A percentile compares a stretch with the other conserved stretches of the same genome.
Conservation (phyloP, 2,888 invertebrate species). For the Plebejus melissa region DNA sequence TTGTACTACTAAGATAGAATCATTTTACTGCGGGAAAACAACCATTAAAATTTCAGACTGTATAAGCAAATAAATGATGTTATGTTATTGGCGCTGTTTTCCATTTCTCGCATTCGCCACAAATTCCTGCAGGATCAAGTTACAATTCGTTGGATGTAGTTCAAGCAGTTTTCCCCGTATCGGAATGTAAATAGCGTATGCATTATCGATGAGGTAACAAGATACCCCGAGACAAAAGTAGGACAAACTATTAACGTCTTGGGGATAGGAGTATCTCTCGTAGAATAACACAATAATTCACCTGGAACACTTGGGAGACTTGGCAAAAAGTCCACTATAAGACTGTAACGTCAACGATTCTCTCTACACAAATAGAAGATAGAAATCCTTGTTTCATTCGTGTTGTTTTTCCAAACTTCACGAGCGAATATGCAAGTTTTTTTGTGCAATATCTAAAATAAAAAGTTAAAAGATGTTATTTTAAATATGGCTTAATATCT, state of each 20-base stretch:
- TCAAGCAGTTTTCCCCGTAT: conserved; percentile 15
- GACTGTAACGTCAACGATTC: neutral
- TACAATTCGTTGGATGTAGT: conserved; percentile 23
- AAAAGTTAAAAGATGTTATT: too few species aligned
- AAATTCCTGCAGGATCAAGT: conserved; percentile 21
- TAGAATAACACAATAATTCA: conserved; percentile 14
- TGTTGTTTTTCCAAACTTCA: neutral
- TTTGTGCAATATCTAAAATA: neutral
- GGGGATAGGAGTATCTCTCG: conserved; percentile 22
- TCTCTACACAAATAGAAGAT: neutral
- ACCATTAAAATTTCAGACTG: too few species aligned
- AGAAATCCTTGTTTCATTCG: neutral
- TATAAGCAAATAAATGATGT: neutral
- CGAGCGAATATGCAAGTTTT: neutral
- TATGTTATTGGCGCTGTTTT: neutral
- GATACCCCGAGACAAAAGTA: conserved; percentile 21
- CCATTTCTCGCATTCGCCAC: conserved; percentile 4
- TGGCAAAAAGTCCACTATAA: neutral
- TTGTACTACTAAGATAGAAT: too few species aligned
- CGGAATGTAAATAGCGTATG: conserved; percentile 24
- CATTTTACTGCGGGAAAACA: too few species aligned
- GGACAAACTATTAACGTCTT: conserved; percentile 25
- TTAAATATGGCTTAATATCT: neutral
- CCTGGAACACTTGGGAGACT: neutral
- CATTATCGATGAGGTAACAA: conserved; percentile 26